These are phyloP conservation scores for Meandrusa payeni DNA, from an alignment of 2,888 invertebrate genomes.

Conservation along the genomic window DNA sequence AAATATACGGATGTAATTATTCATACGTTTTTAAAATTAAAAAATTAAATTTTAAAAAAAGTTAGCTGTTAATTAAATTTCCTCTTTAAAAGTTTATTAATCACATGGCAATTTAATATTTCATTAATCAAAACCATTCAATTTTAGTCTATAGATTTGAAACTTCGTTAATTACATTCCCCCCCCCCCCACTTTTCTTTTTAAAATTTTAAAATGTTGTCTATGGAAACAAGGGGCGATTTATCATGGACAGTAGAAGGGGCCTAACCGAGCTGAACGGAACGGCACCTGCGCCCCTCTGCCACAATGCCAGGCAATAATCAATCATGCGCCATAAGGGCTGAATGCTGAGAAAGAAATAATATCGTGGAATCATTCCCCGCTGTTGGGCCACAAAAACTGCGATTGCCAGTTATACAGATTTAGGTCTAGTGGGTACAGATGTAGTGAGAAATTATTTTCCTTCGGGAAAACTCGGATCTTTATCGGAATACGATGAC, in stretches of 20 bases:
- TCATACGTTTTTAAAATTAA: too few relatives aligned
- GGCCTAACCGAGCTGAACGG: slow-evolving; percentile 1
- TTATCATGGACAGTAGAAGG: slow-evolving; percentile 14
- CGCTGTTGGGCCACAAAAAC: slow-evolving; percentile 30
- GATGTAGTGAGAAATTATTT: too few relatives aligned
- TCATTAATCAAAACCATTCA: background rate
- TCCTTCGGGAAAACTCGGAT: too few relatives aligned
- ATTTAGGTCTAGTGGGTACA: too few relatives aligned
- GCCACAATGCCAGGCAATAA: slow-evolving; percentile 30
- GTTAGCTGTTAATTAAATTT: too few relatives aligned
- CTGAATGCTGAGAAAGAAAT: slow-evolving; percentile 42
- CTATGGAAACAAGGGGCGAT: slow-evolving; percentile 4
- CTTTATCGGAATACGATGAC: too few relatives aligned
- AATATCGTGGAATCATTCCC: slow-evolving; percentile 44
- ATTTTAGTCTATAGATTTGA: background rate
- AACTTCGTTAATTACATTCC: slow-evolving; percentile 12
- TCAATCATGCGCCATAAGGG: slow-evolving; percentile 51
- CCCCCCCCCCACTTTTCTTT: background rate
- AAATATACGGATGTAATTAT: too few relatives aligned
- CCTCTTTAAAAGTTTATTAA: too few relatives aligned
- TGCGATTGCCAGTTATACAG: background rate
- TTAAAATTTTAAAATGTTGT: slow-evolving; percentile 7
- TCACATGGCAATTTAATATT: background rate
- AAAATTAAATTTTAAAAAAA: too few relatives aligned
- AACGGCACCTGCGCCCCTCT: slow-evolving; percentile 14